A percentile compares a stretch with the other conserved stretches of the same genome.
These are phyloP conservation scores for Pelochelys cantorii DNA, from an alignment of 2,797 vertebrate genomes.

Conservation along the genomic window DNA sequence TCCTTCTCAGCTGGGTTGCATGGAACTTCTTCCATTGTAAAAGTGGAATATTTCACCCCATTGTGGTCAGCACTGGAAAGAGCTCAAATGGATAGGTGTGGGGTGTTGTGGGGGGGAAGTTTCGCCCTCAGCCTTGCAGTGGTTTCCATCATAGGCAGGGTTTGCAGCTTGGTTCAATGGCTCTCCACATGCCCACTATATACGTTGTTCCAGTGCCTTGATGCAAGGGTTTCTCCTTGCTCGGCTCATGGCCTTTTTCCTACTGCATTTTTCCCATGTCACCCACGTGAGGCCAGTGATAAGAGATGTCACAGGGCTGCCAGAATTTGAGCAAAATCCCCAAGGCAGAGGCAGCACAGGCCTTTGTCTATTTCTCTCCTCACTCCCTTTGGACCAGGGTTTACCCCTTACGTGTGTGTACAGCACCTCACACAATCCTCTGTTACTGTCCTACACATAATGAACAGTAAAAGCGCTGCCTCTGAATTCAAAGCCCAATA, in stretches of 20 bases:
- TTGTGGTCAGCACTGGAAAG: not conserved
- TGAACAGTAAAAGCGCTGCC: not conserved
- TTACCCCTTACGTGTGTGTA: fast-evolving
- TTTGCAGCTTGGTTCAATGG: no score
- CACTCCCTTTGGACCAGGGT: not conserved
- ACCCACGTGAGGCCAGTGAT: not conserved
- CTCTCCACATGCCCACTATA: no score
- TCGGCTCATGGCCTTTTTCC: no score
- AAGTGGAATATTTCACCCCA: not conserved
- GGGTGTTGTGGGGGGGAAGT: no score
- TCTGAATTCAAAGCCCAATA: not conserved
- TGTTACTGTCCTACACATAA: fast-evolving
- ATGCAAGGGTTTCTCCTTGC: not conserved
- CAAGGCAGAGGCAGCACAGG: not conserved
- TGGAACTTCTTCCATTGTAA: not conserved
- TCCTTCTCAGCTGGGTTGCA: not conserved
- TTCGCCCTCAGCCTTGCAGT: no score
- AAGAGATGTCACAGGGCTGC: not conserved
- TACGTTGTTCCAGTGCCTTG: no score
- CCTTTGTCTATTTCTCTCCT: not conserved
- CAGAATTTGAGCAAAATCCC: not conserved
- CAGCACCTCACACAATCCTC: not conserved
- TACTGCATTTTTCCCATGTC: not conserved
- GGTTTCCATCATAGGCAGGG: no score
- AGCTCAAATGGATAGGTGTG: no score